Conservation (phyloP, 2,888 invertebrate species). For the Saturnia japonica region DNA sequence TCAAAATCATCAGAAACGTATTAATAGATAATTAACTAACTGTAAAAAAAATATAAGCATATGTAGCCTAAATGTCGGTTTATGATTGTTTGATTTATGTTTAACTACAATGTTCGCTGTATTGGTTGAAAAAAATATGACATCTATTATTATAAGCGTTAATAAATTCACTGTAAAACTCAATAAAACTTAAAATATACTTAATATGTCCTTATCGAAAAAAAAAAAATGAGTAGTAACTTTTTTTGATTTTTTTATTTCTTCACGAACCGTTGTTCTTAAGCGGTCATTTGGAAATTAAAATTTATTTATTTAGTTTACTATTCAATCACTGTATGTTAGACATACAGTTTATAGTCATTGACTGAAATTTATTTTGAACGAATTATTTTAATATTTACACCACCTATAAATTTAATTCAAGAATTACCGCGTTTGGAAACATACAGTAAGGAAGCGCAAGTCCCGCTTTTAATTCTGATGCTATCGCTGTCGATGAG, state of each 20-base stretch:
- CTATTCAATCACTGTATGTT: slow-evolving; percentile 10
- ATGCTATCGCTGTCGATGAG: not conserved
- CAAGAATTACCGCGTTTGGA: too few relatives aligned
- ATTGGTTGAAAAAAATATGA: not conserved
- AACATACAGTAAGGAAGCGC: not conserved
- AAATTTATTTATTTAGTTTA: slow-evolving; percentile 46
- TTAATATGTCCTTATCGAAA: too few relatives aligned
- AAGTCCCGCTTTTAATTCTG: not conserved
- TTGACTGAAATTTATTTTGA: not conserved
- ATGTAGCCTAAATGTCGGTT: too few relatives aligned
- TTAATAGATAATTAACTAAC: too few relatives aligned
- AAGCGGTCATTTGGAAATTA: slow-evolving; percentile 57
- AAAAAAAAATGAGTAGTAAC: too few relatives aligned
- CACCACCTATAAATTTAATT: not conserved
- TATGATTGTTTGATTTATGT: not conserved
- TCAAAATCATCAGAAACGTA: too few relatives aligned
- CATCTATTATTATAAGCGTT: not conserved
- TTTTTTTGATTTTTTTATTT: too few relatives aligned
- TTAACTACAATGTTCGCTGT: not conserved
- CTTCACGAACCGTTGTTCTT: slow-evolving; percentile 53
- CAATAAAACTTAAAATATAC: too few relatives aligned
- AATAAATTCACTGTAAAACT: slow-evolving; percentile 28
- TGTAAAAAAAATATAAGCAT: too few relatives aligned
- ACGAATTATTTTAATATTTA: not conserved
- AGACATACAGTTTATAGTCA: not conserved